Evolutionary conservation across 1,140 invertebrate species (phyloP), one percentile per base, ranked within the genome.

Genomic region (Theocolax elegans): DNA sequence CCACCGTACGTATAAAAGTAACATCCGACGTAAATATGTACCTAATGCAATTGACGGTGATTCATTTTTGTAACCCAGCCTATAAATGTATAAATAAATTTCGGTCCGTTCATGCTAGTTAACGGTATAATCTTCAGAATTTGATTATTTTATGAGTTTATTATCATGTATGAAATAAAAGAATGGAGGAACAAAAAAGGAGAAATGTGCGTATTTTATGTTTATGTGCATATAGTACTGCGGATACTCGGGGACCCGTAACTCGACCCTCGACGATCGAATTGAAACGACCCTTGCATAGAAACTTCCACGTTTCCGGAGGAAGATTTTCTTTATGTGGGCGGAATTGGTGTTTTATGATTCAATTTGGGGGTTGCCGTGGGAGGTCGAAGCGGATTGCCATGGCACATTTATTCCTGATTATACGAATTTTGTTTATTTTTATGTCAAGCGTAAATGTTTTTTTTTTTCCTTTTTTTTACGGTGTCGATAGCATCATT

Each of bases 291-390:
- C 53, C 19, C 53, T 67, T 66, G 63, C 40, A 54, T 66, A 25
- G 38, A 56, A 66, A 67, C 38, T 35, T 27, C 12, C 19, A 10
- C 17, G 13, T 56, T 54, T 35, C 17, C 53, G 29, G 38, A 25
- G 42, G 29, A 49, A 67, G 65, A 67, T 67, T 49, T 67, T 67
- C 53, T 59, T 67, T 59, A 59, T 49, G 54, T 25, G 17, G 27
- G 1, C 6, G 38, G 38, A 68, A 68, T 62, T 51, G 58, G 2
- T 68, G 48, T 68, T 68, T 68, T 68, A 68, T 51, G 56, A 53
- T 62, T 68, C 46, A 68, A 68, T 68, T 60, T 62, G 21, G 29
- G 40, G 25, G 31, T 25, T 63, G 6, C 44, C 44, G 4, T 46
- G 6, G 15, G 13, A 6, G n/a, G n/a, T 4, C n/a, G 15, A 19